Evolutionary conservation across 2,797 vertebrate genomes (phyloP).

Genomic region (Dendrocincla tyrannina): DNA sequence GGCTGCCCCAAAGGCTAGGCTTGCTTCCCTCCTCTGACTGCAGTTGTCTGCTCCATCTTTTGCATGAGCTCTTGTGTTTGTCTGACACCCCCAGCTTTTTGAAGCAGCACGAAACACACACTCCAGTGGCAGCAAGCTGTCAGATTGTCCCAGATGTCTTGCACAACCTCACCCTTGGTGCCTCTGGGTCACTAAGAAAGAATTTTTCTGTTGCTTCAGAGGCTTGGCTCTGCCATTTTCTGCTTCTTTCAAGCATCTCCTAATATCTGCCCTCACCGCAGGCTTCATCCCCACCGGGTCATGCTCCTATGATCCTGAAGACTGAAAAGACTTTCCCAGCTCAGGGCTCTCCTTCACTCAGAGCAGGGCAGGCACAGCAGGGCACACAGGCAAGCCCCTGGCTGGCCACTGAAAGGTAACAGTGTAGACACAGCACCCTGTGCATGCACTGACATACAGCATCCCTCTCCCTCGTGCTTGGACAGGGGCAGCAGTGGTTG

Average conservation of each 20-base stretch:
- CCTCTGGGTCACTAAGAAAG: slow-evolving; percentile 1
- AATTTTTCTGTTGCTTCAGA: slow-evolving; percentile 18
- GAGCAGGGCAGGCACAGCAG: background rate
- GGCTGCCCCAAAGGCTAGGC: slow-evolving; percentile 34
- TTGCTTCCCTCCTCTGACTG: background rate
- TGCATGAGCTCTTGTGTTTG: background rate
- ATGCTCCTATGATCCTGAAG: background rate
- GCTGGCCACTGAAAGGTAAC: background rate
- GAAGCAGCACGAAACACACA: background rate
- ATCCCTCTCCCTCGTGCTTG: background rate
- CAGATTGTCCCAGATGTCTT: slow-evolving; percentile 20
- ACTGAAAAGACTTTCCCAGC: background rate
- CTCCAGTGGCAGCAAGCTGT: background rate
- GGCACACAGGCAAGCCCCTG: background rate
- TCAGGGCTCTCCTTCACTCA: background rate
- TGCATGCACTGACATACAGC: background rate
- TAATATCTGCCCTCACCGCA: background rate
- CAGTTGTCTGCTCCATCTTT: background rate
- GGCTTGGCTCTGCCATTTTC: background rate
- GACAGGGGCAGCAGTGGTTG: background rate
- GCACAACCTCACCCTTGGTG: slow-evolving; percentile 4
- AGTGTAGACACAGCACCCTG: background rate
- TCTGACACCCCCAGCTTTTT: background rate
- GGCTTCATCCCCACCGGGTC: background rate
- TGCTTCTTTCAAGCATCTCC: background rate